These are phyloP conservation scores for Boloria euphrosyne DNA, from an alignment of 2,888 invertebrate genomes.

Conservation along the genomic window DNA sequence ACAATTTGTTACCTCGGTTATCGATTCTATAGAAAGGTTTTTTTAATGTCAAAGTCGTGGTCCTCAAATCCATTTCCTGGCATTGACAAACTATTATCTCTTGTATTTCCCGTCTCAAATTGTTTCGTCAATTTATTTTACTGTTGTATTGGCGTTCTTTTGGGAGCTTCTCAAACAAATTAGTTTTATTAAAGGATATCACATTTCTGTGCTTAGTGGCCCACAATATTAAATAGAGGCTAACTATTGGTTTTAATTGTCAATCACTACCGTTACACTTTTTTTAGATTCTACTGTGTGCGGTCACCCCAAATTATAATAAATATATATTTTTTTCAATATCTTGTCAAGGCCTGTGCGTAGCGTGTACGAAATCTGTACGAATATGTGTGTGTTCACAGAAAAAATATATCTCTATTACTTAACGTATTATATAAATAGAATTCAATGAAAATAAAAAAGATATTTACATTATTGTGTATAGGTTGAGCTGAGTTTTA, in stretches of 20 bases:
- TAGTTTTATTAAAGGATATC: not conserved
- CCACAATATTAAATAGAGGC: not conserved
- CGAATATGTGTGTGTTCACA: too few relatives aligned
- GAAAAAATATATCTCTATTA: too few relatives aligned
- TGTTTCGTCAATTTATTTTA: constrained; percentile 27
- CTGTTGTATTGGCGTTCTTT: constrained; percentile 19
- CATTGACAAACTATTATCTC: constrained; percentile 27
- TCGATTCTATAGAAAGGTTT: constrained; percentile 6
- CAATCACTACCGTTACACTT: too few relatives aligned
- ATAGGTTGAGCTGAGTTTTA: constrained; percentile 20
- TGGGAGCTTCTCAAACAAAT: constrained; percentile 10
- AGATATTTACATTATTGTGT: constrained; percentile 14
- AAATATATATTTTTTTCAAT: too few relatives aligned
- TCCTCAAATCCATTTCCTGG: constrained; percentile 26
- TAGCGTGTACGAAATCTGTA: too few relatives aligned
- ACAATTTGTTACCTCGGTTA: constrained; percentile 11
- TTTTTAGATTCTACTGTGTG: too few relatives aligned
- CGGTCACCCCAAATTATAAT: too few relatives aligned
- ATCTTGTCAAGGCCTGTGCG: too few relatives aligned
- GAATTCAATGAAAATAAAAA: constrained; percentile 16
- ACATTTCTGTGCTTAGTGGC: not conserved
- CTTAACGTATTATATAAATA: too few relatives aligned
- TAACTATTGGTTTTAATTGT: too few relatives aligned
- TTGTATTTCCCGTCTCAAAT: constrained; percentile 28
- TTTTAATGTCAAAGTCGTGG: constrained; percentile 17